Evolutionary conservation across 2,113 vertebrate genomes (phyloP).

Genomic region (Syngnathus floridae): DNA sequence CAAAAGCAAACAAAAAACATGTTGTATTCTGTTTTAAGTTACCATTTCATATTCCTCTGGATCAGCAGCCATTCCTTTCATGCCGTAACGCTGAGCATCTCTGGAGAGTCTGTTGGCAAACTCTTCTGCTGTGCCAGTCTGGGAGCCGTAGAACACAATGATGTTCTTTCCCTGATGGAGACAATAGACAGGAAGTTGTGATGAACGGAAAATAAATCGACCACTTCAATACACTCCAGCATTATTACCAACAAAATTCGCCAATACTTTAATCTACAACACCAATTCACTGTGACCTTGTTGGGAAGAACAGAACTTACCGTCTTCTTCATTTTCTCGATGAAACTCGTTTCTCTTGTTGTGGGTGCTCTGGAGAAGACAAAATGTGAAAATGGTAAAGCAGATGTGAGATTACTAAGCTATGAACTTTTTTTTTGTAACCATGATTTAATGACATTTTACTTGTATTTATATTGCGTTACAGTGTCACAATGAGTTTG

Average conservation of each 20-base stretch:
- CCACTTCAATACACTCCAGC: neutral
- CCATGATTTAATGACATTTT: no score
- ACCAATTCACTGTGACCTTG: neutral
- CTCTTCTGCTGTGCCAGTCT: constrained; percentile 94
- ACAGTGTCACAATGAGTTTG: neutral
- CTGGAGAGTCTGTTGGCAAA: constrained; percentile 93
- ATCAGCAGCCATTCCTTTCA: constrained; percentile 92
- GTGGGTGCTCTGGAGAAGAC: constrained; percentile 65
- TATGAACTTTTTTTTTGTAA: neutral
- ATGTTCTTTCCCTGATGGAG: constrained; percentile 82
- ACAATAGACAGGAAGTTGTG: neutral
- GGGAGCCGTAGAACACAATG: constrained; percentile 94
- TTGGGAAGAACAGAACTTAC: constrained; percentile 65
- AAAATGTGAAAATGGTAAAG: neutral
- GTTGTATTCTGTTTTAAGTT: constrained; percentile 25
- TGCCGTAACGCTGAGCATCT: constrained; percentile 92
- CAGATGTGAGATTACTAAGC: neutral
- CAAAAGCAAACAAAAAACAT: neutral
- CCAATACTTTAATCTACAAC: no score
- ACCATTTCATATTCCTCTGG: constrained; percentile 97
- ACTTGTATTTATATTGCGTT: no score
- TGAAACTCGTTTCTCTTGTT: constrained; percentile 84
- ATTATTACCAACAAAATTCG: neutral
- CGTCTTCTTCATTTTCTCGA: constrained; percentile 99
- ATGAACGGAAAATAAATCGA: neutral